phyloP scores from a whole-genome alignment of 2,888 invertebrate species.

The Ormyrus pomaceus region DNA sequence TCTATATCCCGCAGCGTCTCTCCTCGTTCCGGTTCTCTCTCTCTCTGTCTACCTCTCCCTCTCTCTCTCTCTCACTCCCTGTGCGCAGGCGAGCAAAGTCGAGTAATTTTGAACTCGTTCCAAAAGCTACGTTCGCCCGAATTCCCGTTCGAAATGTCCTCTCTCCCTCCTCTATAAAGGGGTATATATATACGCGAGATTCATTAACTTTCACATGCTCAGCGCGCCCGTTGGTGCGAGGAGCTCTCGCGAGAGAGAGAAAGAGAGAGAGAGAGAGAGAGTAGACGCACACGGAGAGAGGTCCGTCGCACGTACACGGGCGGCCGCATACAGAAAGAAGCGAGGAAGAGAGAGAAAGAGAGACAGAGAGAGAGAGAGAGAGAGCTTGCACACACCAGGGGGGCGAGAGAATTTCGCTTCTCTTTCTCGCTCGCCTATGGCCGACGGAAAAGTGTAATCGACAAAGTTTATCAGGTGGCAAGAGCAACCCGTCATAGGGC shows the following conservation, averaged over 20 bases:
- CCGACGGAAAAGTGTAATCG: conserved; percentile 72
- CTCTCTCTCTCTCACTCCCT: conserved; percentile 3
- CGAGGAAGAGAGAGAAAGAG: too few species aligned
- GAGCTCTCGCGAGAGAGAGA: conserved; percentile 45
- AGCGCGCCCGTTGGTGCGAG: conserved; percentile 26
- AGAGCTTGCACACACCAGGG: conserved; percentile 33
- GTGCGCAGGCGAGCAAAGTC: conserved; percentile 33
- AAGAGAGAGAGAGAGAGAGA: too few species aligned
- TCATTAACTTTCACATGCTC: conserved; percentile 66
- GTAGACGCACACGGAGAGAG: too few species aligned
- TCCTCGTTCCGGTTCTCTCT: not conserved
- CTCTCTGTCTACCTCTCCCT: not conserved
- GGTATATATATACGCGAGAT: conserved; percentile 60
- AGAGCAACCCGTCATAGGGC: conserved; percentile 26
- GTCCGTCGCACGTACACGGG: not conserved
- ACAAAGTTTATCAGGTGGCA: conserved; percentile 67
- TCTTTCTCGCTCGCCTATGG: conserved; percentile 39
- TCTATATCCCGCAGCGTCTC: not conserved
- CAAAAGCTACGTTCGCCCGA: conserved; percentile 54
- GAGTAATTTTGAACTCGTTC: conserved; percentile 59
- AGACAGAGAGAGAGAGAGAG: conserved; percentile 16
- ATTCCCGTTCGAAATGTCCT: conserved; percentile 53
- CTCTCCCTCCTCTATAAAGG: conserved; percentile 14
- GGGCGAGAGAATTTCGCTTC: conserved; percentile 47
- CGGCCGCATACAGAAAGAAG: not conserved